Conservation (phyloP, 2,113 vertebrate genomes). For the Nibea coibor region DNA sequence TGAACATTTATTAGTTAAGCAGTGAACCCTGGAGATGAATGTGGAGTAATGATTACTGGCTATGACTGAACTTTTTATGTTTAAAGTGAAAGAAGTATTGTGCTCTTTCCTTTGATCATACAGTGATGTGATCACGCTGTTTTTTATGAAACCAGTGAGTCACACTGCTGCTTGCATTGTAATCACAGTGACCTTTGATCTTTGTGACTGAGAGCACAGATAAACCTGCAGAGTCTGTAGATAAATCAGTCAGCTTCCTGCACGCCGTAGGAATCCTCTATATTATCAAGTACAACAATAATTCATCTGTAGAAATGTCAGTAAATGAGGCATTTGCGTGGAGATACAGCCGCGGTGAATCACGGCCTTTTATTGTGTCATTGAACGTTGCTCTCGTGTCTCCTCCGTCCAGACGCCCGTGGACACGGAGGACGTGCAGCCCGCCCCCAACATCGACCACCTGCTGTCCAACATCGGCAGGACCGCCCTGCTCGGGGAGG, state of each 20-base stretch:
- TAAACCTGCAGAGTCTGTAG: background rate
- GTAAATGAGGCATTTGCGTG: background rate
- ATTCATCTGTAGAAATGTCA: background rate
- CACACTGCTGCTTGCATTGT: background rate
- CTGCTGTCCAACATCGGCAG: slow-evolving; percentile 97
- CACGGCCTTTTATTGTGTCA: background rate
- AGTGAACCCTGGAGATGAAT: background rate
- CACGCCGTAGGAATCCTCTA: background rate
- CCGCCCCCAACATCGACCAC: slow-evolving; percentile 97
- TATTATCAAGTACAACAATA: background rate
- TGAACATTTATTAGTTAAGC: no score
- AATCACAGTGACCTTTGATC: background rate
- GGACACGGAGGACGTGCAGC: slow-evolving; percentile 93
- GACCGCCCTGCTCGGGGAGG: slow-evolving; percentile 89
- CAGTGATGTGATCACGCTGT: background rate
- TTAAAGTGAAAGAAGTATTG: background rate
- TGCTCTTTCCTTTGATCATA: background rate
- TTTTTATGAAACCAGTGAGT: background rate
- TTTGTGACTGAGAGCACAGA: background rate
- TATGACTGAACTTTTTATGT: background rate
- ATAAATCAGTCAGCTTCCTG: background rate
- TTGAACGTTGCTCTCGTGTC: background rate
- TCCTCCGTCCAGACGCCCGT: slow-evolving; percentile 88
- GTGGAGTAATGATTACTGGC: background rate
- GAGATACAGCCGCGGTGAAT: background rate